Evolutionary conservation across 2,113 vertebrate genomes (phyloP).

Genomic region (Pachyramphus minor): DNA sequence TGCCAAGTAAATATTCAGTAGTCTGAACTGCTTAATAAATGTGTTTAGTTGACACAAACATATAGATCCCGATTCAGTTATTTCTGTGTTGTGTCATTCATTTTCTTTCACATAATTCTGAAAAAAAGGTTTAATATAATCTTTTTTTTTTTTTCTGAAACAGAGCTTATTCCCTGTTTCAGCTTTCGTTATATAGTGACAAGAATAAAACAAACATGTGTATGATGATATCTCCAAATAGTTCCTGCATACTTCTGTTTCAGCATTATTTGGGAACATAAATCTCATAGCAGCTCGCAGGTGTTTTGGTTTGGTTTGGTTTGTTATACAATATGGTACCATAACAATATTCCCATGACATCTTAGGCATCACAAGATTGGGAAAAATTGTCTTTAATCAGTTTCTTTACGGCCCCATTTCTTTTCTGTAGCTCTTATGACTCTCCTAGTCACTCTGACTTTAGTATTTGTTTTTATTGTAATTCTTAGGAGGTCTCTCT

Average conservation of each 20-base stretch:
- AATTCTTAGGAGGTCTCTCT: neutral
- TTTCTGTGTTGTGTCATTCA: neutral
- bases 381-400: neutral
- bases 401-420: neutral
- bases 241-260: neutral
- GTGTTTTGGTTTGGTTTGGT: neutral
- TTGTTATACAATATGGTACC: neutral
- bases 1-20: neutral
- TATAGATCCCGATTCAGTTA: neutral
- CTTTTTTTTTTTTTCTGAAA: neutral
- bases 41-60: neutral
- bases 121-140: neutral
- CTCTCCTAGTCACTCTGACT: neutral
- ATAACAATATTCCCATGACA: neutral
- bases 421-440: neutral
- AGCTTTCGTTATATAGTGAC: neutral
- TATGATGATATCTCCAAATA: neutral
- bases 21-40: neutral
- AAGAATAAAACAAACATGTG: neutral
- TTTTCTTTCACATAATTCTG: neutral
- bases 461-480: neutral
- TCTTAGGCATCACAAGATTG: neutral
- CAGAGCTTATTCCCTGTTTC: neutral
- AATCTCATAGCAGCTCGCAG: neutral
- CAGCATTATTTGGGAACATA: neutral